Evolutionary conservation across 1,140 invertebrate genomes (phyloP), one percentile per base, ranked within the genome.

Genomic region (Chironomus tepperi): DNA sequence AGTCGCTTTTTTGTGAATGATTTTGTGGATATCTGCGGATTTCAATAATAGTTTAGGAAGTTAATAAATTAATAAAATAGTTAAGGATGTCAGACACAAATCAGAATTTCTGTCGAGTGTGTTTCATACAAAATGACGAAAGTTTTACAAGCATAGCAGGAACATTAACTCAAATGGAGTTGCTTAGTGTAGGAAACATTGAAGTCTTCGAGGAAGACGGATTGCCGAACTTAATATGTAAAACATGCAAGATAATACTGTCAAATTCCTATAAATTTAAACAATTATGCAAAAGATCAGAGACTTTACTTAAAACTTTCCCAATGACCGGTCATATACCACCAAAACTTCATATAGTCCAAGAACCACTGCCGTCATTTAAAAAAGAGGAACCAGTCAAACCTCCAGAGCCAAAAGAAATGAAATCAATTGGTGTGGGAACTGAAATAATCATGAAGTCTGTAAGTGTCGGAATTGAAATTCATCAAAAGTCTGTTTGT

Each of bases 251-350:
- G 3, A 85, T 86, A 77, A 88, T 89, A 73, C 86, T 91, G 77
- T 87, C 88, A 75, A 82, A 88, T 76, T 88, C 86, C 12, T 91
- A 91, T 80, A 88, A 87, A 74, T 92, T 90, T 77, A 92, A 91
- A 77, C 85, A 88, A 74, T 88, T 90, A 78, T 91, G 90, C 75
- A 89, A 90, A 76, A 86, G 88, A 79, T 88, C 89, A 0, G 90
- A 92, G 79, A 89, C 89, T 76, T 85, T 87, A 0, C 79, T 91
- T 1, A 84, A 89, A 43, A 86, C 88, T 47, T 91, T 85, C 79
- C 84, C 90, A 34, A 82, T 88, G 34, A 88, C 87, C 72, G 89
- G 89, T 18, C 84, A 86, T n/a, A 79, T 89, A 76, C 84, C 87
- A 3, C 80, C 85, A 75, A 83, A 87, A 2, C 83, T 86, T 73